Base-by-base conservation (phyloP, 2,888 invertebrate genomes). In the Synanthedon andrenaeformis region DNA sequence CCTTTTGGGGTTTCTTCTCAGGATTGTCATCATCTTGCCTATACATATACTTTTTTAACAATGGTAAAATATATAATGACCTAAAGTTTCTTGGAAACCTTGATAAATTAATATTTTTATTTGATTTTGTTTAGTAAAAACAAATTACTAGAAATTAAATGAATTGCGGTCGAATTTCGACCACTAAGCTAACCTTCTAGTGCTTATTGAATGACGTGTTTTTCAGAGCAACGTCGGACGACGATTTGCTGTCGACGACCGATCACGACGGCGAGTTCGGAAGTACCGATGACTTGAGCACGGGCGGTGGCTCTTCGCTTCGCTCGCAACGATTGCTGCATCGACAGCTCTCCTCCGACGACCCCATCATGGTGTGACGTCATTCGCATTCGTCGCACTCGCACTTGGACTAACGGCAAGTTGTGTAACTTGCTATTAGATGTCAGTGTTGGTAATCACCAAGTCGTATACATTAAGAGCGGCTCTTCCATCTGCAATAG, bases 141-240 rank as follows among this genome's bases (percentile, higher is more conserved):
- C n/a, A n/a, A n/a, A n/a, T n/a, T n/a, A 23, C 4, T 23, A 23
- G 4, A 23, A 23, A 4, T 23, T 23, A 23, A 23, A 23, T 23
- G 5, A 23, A 23, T 23, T 23, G 4, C 4, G 4, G 23, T 23
- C 23, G 23, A 23, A 23, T 23, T 23, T 23, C 23, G 23, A 23
- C 23, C 23, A 23, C 23, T 23, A 5, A 5, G 23, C 5, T 23
- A 1, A 4, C 5, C 5, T 23, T 23, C 4, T 23, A 35, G 10
- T 35, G 1, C 35, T 35, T 10, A 35, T 35, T 35, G 3, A 35
- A 35, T 35, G 35, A 35, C 35, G 10, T 23, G 23, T 35, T 45
- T 4, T 49, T 35, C 70, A 91, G 95, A 63, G 92, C 95, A 49
- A 94, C 94, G 51, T 95, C 95, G 1, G 96, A 96, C 77, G 96